Conservation (phyloP, 92 coral and sea anemone genomes). For the Porites lobata region DNA sequence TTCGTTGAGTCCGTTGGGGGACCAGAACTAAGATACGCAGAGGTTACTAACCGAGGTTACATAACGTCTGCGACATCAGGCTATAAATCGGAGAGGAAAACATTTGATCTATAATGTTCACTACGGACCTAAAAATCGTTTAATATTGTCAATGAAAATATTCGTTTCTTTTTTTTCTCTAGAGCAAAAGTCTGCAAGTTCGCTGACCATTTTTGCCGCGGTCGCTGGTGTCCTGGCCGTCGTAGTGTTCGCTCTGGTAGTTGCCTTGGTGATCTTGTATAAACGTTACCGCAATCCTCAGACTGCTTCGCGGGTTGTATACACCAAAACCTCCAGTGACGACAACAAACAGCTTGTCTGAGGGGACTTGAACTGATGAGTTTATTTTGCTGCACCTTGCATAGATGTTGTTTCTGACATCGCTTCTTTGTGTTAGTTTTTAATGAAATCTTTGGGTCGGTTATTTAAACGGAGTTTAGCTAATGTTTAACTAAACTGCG, state of each 20-base stretch:
- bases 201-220: slow-evolving; percentile 72
- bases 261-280: slow-evolving; percentile 72
- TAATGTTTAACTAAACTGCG: too few species aligned
- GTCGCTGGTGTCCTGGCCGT: slow-evolving; percentile 87
- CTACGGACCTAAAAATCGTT: too few species aligned
- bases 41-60: too few species aligned
- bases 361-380: not conserved
- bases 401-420: slow-evolving; percentile 7
- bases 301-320: slow-evolving; percentile 63
- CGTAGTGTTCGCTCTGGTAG: slow-evolving; percentile 71
- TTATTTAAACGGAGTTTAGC: too few species aligned
- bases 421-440: slow-evolving; percentile 10
- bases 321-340: slow-evolving; percentile 61
- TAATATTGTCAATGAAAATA: not conserved
- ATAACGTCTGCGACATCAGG: too few species aligned
- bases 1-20: too few species aligned
- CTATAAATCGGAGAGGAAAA: too few species aligned
- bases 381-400: slow-evolving; percentile 30
- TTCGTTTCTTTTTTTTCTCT: not conserved
- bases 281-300: slow-evolving; percentile 59
- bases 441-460: too few species aligned
- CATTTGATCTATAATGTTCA: too few species aligned
- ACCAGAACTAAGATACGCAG: too few species aligned
- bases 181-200: slow-evolving; percentile 44
- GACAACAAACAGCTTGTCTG: slow-evolving; percentile 81